Percentiles rank a stretch among this genome's conserved stretches.
Evolutionary conservation across 2,797 vertebrate species (phyloP).

Genomic region (Mus spretus): DNA sequence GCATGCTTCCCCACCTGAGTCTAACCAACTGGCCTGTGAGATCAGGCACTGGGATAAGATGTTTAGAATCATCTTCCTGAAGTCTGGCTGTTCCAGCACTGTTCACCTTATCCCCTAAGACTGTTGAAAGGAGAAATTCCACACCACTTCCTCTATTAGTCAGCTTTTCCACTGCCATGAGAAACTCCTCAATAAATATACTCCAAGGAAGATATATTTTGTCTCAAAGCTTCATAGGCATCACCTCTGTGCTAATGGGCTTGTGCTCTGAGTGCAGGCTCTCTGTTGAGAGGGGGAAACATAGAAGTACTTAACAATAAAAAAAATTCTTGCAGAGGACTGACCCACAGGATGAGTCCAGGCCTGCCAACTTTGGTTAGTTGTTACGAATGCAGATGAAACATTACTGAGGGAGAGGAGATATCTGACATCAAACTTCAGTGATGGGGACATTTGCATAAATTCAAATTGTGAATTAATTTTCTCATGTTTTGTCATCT

Average conservation of each 20-base stretch:
- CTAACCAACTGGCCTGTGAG: not conserved
- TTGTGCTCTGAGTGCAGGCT: not conserved
- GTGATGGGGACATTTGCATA: not conserved
- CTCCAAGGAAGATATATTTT: not conserved
- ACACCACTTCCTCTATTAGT: not conserved
- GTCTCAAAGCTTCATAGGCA: not conserved
- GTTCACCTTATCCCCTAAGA: not conserved
- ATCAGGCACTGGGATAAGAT: not conserved
- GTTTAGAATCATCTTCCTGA: not conserved
- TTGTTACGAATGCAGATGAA: not conserved
- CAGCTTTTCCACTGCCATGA: not conserved
- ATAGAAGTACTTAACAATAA: not conserved
- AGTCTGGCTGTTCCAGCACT: not conserved
- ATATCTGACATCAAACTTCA: not conserved
- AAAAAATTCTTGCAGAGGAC: too few relatives aligned
- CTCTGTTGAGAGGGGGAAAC: not conserved
- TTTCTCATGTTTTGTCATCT: not conserved
- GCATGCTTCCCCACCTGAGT: not conserved
- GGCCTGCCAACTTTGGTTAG: not conserved
- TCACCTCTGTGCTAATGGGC: not conserved
- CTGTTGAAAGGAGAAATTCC: not conserved
- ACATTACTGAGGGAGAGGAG: not conserved
- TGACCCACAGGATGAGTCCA: not conserved
- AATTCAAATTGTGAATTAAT: not conserved
- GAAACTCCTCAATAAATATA: not conserved